Conservation (phyloP, 35 echinoderm and acorn worm genomes). For the Ophioderma brevispina region DNA sequence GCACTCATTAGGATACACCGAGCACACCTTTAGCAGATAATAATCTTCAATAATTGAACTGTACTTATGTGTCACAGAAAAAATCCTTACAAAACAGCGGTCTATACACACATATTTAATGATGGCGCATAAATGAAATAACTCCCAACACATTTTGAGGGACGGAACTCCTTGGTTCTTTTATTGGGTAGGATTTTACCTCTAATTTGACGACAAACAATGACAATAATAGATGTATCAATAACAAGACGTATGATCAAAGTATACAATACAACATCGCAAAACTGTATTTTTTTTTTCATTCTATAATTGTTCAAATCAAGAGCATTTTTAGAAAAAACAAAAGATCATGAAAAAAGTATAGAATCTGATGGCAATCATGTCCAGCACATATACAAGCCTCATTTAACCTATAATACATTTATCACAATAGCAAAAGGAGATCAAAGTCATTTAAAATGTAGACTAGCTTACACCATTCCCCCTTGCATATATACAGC, state of each 20-base stretch:
- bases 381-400: not conserved
- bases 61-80: no score
- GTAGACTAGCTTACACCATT: not conserved
- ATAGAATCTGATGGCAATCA: conserved; percentile 2
- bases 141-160: no score
- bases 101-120: no score
- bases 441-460: not conserved
- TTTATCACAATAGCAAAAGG: not conserved
- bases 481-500: not conserved
- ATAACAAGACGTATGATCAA: not conserved
- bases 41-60: no score
- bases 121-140: no score
- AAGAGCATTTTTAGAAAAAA: conserved; percentile 6
- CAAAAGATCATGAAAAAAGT: not conserved
- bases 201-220: not conserved
- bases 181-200: not conserved
- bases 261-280: conserved; percentile 6
- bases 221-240: conserved; percentile 7
- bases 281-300: not conserved
- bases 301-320: not conserved
- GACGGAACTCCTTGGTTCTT: conserved; percentile 7
- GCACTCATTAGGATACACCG: no score
- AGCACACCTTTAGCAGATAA: no score
- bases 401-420: not conserved
- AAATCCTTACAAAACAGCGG: no score